Percentiles rank a stretch among this genome's conserved stretches.
Conservation (phyloP, 2,888 invertebrate genomes). For the Cosmia trapezina region DNA sequence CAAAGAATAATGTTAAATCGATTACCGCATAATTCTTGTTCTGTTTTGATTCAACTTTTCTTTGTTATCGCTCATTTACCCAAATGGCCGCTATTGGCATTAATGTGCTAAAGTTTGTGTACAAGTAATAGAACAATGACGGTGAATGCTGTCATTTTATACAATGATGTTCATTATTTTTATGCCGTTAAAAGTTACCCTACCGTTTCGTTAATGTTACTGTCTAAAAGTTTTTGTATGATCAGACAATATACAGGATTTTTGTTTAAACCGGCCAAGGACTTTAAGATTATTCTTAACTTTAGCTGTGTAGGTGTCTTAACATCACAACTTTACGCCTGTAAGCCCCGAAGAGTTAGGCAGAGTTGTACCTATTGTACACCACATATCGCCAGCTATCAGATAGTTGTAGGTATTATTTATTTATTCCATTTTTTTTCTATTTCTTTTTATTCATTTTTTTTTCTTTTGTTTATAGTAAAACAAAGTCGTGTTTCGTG, state of each 20-base stretch:
- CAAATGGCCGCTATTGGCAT: constrained; percentile 15
- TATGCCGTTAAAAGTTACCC: not conserved
- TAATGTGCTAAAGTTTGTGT: constrained; percentile 22
- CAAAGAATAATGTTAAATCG: constrained; percentile 25
- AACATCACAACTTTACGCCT: too few species aligned
- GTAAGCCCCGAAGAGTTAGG: too few species aligned
- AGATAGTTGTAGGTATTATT: too few species aligned
- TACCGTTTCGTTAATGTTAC: not conserved
- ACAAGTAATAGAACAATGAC: not conserved
- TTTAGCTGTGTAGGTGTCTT: not conserved
- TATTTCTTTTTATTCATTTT: too few species aligned
- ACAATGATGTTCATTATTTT: not conserved
- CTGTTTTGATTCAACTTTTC: constrained; percentile 25
- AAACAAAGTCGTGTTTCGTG: too few species aligned
- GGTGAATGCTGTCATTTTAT: not conserved
- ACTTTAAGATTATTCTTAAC: not conserved
- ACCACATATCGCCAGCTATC: too few species aligned
- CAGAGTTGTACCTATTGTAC: too few species aligned
- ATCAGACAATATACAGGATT: too few species aligned
- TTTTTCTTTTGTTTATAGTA: too few species aligned
- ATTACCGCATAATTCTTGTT: constrained; percentile 17
- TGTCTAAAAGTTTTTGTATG: not conserved
- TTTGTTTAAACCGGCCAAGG: not conserved
- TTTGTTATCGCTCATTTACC: constrained; percentile 38
- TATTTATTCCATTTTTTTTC: too few species aligned